Evolutionary conservation across 2,888 invertebrate genomes (phyloP), one percentile per base, ranked within the genome.

Genomic region (Coecobrya sp.): DNA sequence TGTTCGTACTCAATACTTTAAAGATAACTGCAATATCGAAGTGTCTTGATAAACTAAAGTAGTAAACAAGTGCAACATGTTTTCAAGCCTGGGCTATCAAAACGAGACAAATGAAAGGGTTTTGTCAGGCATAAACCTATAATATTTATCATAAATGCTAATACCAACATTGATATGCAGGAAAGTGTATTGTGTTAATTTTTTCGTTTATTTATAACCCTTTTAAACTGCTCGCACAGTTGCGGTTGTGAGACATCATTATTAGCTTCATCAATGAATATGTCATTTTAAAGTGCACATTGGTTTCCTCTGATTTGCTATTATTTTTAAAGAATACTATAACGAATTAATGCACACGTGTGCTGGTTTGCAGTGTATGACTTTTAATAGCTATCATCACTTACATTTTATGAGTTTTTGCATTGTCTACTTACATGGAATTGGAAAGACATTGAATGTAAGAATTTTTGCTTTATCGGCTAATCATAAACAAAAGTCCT

Each of bases 21-120:
- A 49, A 1, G 49, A 49, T 59, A 59, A 59, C 59, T 19, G n/a
- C 16, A 19, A 4, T 19, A 7, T 19, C 16, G 59, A 10, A 16
- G 11, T 55, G 52, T 19, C 3, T 16, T 59, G 59, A 52, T 16
- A 52, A 52, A 11, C 19, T 19, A 19, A 52, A 11, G 59, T 19
- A 19, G 59, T 19, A 59, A 19, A 19, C 59, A 59, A 8, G 11
- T 19, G 59, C 59, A 59, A 19, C n/a, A 59, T 19, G 16, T 19
- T 19, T n/a, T 19, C 13, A n/a, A 59, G 5, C 59, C n/a, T 59
- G 19, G 19, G 13, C 22, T 59, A 59, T 59, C 59, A 59, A 59
- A 59, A 59, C 19, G 22, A 59, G 59, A 59, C 59, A 59, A 59
- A 59, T 19, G n/a, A 19, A 59, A 59, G 59, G 59, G 8, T 59